Evolutionary conservation across 2,888 invertebrate species (phyloP).

Genomic region (Ariolimax columbianus): DNA sequence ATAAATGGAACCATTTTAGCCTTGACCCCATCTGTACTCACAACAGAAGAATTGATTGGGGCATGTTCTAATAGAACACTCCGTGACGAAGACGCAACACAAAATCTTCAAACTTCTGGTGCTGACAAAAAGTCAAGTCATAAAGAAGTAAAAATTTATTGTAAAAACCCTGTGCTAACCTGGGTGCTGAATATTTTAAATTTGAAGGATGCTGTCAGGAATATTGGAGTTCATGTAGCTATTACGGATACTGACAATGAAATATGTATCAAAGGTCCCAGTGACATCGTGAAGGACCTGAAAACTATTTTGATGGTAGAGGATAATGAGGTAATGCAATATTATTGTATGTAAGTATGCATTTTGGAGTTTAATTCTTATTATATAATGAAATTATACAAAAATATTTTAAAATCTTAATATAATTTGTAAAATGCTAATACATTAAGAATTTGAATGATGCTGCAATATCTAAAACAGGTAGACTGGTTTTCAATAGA

Average conservation of each 20-base stretch:
- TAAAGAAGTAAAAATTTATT: not conserved
- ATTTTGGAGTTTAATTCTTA: too few species aligned
- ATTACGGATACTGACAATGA: not conserved
- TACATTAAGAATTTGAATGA: too few species aligned
- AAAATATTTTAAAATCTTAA: too few species aligned
- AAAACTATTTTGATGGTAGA: not conserved
- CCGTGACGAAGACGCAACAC: not conserved
- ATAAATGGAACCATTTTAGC: not conserved
- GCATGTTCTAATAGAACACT: not conserved
- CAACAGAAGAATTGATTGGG: not conserved
- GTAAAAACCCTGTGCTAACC: not conserved
- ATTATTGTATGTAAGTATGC: not conserved
- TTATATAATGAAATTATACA: too few species aligned
- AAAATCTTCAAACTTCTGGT: not conserved
- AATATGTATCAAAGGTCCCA: slow-evolving; percentile 7
- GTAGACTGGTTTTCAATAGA: too few species aligned
- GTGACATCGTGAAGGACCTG: not conserved
- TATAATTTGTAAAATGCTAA: too few species aligned
- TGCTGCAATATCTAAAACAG: too few species aligned
- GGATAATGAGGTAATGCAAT: slow-evolving; percentile 16
- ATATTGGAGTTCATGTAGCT: not conserved
- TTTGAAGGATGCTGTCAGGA: not conserved
- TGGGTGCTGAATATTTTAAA: not conserved
- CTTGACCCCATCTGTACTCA: not conserved
- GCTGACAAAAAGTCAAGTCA: not conserved